A percentile compares a stretch with the other conserved stretches of the same genome.
These are phyloP conservation scores for Drosophila pseudoobscura DNA, from an alignment of 1,140 invertebrate genomes.

Conservation along the genomic window DNA sequence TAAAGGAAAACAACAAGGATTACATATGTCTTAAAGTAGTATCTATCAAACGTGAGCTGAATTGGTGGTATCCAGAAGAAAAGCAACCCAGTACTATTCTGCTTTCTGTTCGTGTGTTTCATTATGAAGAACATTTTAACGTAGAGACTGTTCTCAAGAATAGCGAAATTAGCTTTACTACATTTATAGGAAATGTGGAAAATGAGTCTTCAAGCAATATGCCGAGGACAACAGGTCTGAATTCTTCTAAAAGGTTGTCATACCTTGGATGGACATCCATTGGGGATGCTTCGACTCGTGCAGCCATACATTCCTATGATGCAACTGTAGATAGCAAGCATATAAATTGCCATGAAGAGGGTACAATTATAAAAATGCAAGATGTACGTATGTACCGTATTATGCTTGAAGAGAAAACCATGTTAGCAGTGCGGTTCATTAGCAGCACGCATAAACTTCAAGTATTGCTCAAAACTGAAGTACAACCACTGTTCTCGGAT, in stretches of 20 bases:
- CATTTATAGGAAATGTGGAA: background rate
- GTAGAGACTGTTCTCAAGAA: background rate
- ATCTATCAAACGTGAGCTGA: constrained; percentile 16
- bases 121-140: background rate
- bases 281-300: too few relatives aligned
- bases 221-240: background rate
- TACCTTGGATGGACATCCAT: too few relatives aligned
- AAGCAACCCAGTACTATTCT: constrained; percentile 28
- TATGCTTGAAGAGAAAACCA: constrained; percentile 9
- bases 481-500: constrained; percentile 4
- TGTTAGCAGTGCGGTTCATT: constrained; percentile 41
- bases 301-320: background rate
- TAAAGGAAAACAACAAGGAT: background rate
- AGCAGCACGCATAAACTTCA: constrained; percentile 26
- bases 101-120: constrained; percentile 37
- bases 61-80: constrained; percentile 63
- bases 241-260: too few relatives aligned
- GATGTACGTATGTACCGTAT: constrained; percentile 36
- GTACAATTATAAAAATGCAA: background rate
- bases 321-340: constrained; percentile 5
- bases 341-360: background rate
- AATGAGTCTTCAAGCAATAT: too few relatives aligned
- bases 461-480: constrained; percentile 1
- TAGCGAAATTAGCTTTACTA: background rate
- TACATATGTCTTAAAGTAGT: constrained; percentile 31